Conservation (phyloP, 1,140 invertebrate genomes). For the Eupristina koningsbergeri region DNA sequence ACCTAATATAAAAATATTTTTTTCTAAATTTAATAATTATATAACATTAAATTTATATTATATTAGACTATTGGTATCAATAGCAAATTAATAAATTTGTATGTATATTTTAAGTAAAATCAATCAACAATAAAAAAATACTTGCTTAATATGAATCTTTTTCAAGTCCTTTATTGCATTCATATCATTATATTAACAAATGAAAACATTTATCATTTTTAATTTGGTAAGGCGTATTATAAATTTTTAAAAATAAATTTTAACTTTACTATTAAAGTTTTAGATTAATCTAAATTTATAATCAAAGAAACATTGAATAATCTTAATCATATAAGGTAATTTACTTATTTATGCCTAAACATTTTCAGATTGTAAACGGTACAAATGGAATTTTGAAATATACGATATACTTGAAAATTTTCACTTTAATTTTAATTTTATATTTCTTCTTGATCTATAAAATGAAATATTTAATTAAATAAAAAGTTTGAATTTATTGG, state of each 20-base stretch:
- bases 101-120: not conserved
- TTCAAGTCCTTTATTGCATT: too few species aligned
- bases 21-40: not conserved
- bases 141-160: too few species aligned
- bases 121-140: too few species aligned
- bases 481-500: too few species aligned
- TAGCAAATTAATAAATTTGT: not conserved
- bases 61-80: not conserved
- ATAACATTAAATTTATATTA: not conserved
- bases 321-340: constrained; percentile 10
- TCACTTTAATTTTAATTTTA: not conserved
- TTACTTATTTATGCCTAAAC: constrained; percentile 16
- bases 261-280: not conserved
- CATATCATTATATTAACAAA: too few species aligned
- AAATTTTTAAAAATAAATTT: not conserved
- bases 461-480: not conserved
- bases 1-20: too few species aligned
- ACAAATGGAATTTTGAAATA: not conserved
- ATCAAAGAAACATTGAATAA: constrained; percentile 10
- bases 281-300: too few species aligned
- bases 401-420: not conserved
- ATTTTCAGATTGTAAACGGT: too few species aligned
- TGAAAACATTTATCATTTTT: too few species aligned
- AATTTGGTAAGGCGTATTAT: too few species aligned
- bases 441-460: not conserved